phyloP scores from a whole-genome alignment of 2,888 invertebrate genomes.

The Xestoiulus laeticollis region DNA sequence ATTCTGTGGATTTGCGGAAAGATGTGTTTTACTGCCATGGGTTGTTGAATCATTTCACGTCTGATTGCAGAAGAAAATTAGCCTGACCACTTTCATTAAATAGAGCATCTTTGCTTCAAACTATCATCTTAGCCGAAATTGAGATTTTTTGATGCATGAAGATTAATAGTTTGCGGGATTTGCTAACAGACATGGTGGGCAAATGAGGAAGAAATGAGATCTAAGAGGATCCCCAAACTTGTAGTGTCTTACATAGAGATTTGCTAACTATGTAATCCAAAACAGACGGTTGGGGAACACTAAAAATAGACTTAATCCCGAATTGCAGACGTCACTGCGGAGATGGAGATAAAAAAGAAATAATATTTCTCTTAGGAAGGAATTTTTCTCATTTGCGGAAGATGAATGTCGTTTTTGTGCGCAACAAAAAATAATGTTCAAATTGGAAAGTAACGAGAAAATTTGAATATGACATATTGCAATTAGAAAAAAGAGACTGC shows the following conservation, averaged over 20 bases:
- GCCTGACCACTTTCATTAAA: constrained; percentile 26
- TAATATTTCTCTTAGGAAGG: background rate
- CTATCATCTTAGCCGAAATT: background rate
- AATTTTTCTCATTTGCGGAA: background rate
- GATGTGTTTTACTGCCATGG: too few relatives aligned
- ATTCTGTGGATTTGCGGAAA: too few relatives aligned
- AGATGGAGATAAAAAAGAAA: background rate
- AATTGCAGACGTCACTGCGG: background rate
- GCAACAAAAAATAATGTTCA: background rate
- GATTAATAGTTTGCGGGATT: constrained; percentile 19
- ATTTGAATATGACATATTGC: background rate
- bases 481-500: background rate
- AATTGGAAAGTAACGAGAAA: background rate
- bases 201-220: background rate
- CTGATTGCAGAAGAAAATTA: background rate
- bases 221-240: background rate
- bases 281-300: background rate
- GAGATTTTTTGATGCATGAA: constrained; percentile 7
- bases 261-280: constrained; percentile 19
- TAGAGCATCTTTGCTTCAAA: background rate
- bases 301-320: background rate
- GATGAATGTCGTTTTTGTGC: background rate
- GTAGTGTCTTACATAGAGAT: background rate
- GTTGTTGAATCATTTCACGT: constrained; percentile 26
- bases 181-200: background rate